Base-by-base conservation (phyloP, 2,888 invertebrate species). In the Norana najaformis region DNA sequence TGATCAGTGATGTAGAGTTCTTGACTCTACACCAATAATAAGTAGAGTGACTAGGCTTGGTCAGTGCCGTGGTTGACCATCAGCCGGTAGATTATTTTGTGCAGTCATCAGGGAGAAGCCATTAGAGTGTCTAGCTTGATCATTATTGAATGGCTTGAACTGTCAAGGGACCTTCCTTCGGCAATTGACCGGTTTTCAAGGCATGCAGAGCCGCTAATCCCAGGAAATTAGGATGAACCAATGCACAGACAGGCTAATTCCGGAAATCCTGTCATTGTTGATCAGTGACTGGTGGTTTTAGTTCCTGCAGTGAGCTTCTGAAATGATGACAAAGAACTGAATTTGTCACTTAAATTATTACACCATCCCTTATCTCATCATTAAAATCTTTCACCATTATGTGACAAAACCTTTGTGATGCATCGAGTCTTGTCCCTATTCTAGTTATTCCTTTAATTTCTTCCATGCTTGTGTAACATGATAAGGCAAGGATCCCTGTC, bases 81-180 rank as follows among this genome's bases (percentile, higher is more conserved):
- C n/a, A n/a, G n/a, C 69, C 69, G n/a, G 69, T 47, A 47, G 47
- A 47, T 47, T 47, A 47, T 47, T 47, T 47, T 47, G 47, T 47
- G 47, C 47, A 47, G 47, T 69, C 30, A 69, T 69, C n/a, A 69
- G 2, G 69, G 69, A 69, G 69, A 69, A 69, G 69, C 69, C 69
- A 69, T 69, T 69, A 69, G 69, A n/a, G 69, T 8, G 8, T 11
- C 69, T 69, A 5, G 69, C 69, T n/a, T 30, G 69, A 69, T 69
- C 69, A 69, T 69, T 69, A 69, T 69, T 69, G 69, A 69, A 69
- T 69, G 69, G 69, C 69, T 69, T 69, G 30, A 69, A 69, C 69
- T 69, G 30, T 69, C 69, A 69, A n/a, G 8, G 1, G 69, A 30
- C 5, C 69, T 69, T n/a, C n/a, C 69, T n/a, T 8, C n/a, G 69